These are phyloP conservation scores for Phengaris alcon DNA, from an alignment of 2,888 invertebrate genomes.

Conservation along the genomic window DNA sequence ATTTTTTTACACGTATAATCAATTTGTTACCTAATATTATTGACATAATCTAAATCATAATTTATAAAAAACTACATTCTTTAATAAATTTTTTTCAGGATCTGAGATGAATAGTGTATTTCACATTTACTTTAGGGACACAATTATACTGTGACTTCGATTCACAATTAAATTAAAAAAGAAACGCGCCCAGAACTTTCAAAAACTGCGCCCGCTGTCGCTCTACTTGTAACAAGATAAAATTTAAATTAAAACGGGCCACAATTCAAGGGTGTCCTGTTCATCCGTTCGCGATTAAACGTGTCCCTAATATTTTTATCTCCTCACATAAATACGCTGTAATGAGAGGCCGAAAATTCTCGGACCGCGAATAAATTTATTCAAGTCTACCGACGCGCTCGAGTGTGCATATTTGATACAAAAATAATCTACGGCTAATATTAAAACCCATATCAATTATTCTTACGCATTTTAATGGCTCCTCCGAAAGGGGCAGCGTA, in stretches of 20 bases:
- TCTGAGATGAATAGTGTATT: no score
- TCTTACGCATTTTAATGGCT: constrained; percentile 33
- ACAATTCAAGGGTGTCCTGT: constrained; percentile 48
- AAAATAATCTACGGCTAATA: constrained; percentile 71
- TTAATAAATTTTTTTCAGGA: no score
- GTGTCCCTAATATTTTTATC: constrained; percentile 79
- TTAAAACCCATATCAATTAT: constrained; percentile 66
- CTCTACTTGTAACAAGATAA: constrained; percentile 30
- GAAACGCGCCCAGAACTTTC: not conserved
- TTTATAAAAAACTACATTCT: no score
- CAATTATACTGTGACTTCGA: no score
- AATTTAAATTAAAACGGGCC: constrained; percentile 39
- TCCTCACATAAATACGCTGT: constrained; percentile 75
- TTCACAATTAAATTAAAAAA: no score
- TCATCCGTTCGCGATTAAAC: constrained; percentile 75
- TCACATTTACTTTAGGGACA: no score
- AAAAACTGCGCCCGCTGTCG: not conserved
- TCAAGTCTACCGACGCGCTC: constrained; percentile 67
- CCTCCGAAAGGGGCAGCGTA: not conserved
- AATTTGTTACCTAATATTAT: no score
- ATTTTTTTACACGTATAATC: no score
- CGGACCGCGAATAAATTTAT: constrained; percentile 71
- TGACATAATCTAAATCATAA: no score
- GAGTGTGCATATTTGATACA: constrained; percentile 78
- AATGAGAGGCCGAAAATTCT: constrained; percentile 74